Evolutionary conservation across 2,113 vertebrate genomes (phyloP), one percentile per base, ranked within the genome.

Genomic region (Piprites chloris): DNA sequence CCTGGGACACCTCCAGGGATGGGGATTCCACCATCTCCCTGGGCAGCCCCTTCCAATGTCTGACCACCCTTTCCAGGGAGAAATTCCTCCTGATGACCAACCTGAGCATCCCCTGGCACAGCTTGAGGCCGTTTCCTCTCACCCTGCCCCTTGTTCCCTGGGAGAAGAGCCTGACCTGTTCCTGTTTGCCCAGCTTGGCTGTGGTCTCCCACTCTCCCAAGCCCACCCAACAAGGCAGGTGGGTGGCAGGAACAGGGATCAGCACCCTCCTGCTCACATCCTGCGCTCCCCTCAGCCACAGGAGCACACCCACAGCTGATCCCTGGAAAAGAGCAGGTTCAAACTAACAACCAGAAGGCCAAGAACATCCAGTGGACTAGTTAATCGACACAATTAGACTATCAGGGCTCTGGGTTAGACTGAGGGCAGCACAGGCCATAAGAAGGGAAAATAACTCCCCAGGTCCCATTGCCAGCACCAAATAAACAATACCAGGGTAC

Each of bases 151-250:
- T n/a, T n/a, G 55, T 11, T 28, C 16, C 65, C n/a, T 14, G 41
- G 41, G 6, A 87, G 66, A 20, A 80, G 26, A 88, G 14, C 85
- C 67, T 11, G 14, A 15, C 27, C 42, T 23, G 32, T 9, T 19
- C 59, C 41, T 1, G 0, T 58, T 33, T 19, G 27, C 44, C 86
- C 24, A 23, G 11, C 63, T 3, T 9, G 22, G 16, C 76, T 4
- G 0, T 2, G 17, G 5, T 10, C n/a, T 50, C 66, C 49, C 17
- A 3, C 26, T 12, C 6, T 42, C 35, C 65, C 0, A 0, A 9
- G 66, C 5, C 12, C 7, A 0, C 47, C 30, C 39, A 26, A 2
- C 26, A 24, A 4, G n/a, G 24, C 55, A 24, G 30, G 39, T 12
- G 24, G 23, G 30, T 12, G 37, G 2, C 13, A 5, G 47, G 56